phyloP scores from a whole-genome alignment of 2,888 invertebrate species.

The Metacarcinus magister region DNA sequence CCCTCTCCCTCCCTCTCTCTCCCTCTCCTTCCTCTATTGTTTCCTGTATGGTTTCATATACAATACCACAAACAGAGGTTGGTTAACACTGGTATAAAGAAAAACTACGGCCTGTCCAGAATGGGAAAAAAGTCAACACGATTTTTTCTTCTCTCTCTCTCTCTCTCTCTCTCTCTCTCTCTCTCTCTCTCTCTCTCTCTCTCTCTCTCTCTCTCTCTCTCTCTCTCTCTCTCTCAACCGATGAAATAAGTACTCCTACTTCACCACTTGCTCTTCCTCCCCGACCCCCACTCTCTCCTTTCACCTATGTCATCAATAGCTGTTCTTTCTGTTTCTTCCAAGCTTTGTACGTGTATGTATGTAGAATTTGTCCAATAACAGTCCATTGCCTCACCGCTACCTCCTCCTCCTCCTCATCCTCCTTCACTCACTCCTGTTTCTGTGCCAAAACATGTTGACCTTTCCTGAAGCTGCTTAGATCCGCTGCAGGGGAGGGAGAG shows the following conservation, averaged over 20 bases:
- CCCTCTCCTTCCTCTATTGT: no score
- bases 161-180: conserved; percentile 67
- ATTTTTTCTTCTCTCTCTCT: conserved; percentile 53
- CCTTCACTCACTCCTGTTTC: not conserved
- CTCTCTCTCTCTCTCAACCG: not conserved
- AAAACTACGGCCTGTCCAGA: not conserved
- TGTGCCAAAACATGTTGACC: conserved; percentile 11
- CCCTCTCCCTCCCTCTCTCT: no score
- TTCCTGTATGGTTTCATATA: no score
- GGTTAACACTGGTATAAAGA: no score
- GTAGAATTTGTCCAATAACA: no score
- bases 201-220: not conserved
- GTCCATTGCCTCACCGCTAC: not conserved
- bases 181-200: conserved; percentile 47
- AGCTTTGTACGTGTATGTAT: not conserved
- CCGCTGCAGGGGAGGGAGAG: not conserved
- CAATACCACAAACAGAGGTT: no score
- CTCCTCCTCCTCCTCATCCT: not conserved
- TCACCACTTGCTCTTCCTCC: not conserved
- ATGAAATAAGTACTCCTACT: no score
- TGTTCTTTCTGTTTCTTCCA: no score
- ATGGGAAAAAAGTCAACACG: not conserved
- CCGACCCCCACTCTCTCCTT: not conserved
- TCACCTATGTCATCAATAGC: not conserved
- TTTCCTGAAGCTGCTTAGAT: not conserved